phyloP scores from a whole-genome alignment of 1,140 invertebrate species.

The Acromyrmex charruanus region DNA sequence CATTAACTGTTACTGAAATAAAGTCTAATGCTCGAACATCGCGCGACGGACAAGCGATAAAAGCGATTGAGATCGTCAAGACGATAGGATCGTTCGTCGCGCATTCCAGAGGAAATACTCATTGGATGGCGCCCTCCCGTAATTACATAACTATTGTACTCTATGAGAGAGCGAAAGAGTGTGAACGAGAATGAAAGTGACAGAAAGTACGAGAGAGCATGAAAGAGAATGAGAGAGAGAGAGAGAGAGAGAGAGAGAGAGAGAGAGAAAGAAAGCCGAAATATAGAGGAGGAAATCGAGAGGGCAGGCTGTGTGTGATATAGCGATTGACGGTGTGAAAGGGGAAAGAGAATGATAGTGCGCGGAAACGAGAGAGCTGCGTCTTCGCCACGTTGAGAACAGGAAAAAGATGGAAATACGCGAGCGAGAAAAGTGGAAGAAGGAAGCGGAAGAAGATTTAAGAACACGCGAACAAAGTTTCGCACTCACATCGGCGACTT shows the following conservation, averaged over 20 bases:
- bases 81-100: constrained; percentile 67
- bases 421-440: constrained; percentile 4
- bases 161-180: constrained; percentile 74
- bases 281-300: constrained; percentile 53
- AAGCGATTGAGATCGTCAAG: constrained; percentile 47
- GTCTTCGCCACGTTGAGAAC: constrained; percentile 59
- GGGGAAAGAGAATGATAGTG: constrained; percentile 42
- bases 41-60: constrained; percentile 51
- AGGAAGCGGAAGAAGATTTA: constrained; percentile 39
- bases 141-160: constrained; percentile 80
- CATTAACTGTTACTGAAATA: constrained; percentile 85
- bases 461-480: constrained; percentile 51
- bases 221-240: constrained; percentile 23
- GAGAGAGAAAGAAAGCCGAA: constrained; percentile 39
- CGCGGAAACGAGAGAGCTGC: constrained; percentile 38
- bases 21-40: constrained; percentile 79
- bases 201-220: constrained; percentile 30
- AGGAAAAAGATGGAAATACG: constrained; percentile 38
- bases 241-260: constrained; percentile 51
- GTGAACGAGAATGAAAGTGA: constrained; percentile 47
- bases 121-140: constrained; percentile 79
- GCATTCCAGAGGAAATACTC: constrained; percentile 82
- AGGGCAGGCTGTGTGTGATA: constrained; percentile 56
- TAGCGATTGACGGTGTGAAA: constrained; percentile 61
- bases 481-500: constrained; percentile 63